Conservation (phyloP, 2,888 invertebrate species). For the Aspidiotus destructor region DNA sequence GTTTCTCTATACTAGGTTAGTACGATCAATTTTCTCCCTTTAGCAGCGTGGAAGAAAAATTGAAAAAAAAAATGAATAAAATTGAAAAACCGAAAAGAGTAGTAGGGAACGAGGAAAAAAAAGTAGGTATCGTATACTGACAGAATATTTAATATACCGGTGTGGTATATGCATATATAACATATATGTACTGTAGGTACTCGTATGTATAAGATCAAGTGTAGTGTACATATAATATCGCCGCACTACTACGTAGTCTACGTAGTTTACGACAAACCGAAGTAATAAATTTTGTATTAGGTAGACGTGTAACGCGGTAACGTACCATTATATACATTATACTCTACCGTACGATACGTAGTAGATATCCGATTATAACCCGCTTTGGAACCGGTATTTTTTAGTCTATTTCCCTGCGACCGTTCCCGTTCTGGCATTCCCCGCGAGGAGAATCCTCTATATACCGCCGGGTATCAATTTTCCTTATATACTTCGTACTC, state of each 20-base stretch:
- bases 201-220: too few relatives aligned
- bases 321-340: not conserved
- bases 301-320: not conserved
- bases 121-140: not conserved
- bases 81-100: not conserved
- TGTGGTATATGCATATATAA: too few relatives aligned
- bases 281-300: conserved; percentile 2
- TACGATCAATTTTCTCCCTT: not conserved
- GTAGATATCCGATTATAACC: not conserved
- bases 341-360: not conserved
- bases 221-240: too few relatives aligned
- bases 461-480: too few relatives aligned
- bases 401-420: not conserved
- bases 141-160: not conserved
- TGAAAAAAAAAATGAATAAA: not conserved
- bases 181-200: too few relatives aligned
- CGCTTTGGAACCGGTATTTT: not conserved
- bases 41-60: not conserved
- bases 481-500: too few relatives aligned
- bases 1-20: not conserved
- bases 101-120: too few relatives aligned
- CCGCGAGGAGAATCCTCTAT: too few relatives aligned
- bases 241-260: too few relatives aligned
- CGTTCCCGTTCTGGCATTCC: too few relatives aligned
- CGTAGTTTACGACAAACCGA: not conserved